phyloP scores from a whole-genome alignment of 1,140 invertebrate genomes.

The Gryllus bimaculatus region DNA sequence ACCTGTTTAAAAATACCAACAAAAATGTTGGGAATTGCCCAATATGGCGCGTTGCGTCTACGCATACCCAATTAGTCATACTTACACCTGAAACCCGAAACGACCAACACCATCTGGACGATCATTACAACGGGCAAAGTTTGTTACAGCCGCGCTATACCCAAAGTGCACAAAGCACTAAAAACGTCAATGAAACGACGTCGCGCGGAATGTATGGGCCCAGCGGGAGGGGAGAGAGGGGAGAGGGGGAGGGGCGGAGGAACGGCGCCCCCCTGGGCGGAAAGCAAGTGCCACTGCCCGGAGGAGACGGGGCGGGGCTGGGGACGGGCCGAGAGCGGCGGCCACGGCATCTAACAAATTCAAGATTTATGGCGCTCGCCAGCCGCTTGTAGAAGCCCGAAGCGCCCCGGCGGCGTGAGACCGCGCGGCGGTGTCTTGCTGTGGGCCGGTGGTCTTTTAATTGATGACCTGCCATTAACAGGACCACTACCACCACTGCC shows the following conservation, averaged over 20 bases:
- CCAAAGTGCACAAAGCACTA: neutral
- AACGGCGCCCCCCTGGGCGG: no score
- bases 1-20: no score
- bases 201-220: neutral
- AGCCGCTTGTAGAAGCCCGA: neutral
- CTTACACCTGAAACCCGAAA: neutral
- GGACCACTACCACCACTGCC: no score
- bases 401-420: no score
- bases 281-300: no score
- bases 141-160: neutral
- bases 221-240: no score
- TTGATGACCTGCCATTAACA: neutral
- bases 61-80: neutral
- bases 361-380: neutral
- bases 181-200: slow-evolving; percentile 1
- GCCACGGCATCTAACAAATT: neutral
- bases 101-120: neutral
- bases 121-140: neutral
- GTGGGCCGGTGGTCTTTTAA: neutral
- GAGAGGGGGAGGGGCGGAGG: no score
- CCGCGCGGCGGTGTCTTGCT: neutral
- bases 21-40: no score
- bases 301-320: neutral
- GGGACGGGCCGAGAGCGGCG: no score
- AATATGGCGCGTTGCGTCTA: no score